Base-by-base conservation (phyloP, 2,113 vertebrate genomes). In the Pedetes capensis region DNA sequence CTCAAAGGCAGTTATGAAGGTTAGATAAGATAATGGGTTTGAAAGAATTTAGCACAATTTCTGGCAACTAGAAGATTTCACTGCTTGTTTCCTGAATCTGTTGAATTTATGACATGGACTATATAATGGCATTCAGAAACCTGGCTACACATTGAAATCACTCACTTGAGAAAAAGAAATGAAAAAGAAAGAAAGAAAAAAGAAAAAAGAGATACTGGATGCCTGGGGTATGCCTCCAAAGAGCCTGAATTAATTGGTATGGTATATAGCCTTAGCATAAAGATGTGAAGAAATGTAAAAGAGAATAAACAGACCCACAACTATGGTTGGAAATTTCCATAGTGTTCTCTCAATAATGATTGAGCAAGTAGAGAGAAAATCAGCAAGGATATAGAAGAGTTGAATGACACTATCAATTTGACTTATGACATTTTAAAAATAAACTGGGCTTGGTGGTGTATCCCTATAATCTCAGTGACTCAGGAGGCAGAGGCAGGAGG, bases 371-470 rank as follows among this genome's bases (percentile, higher is more conserved):
- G 69, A n/a, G 3, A 89, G 80, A 59, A 85, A 55, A 91, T 61
- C 44, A 69, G 55, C 55, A 76, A 84, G 75, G 84, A 32, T 39
- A 39, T 20, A 68, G 59, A 61, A 79, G 47, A 81, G 59, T 37
- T 79, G 29, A 87, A 14, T 7, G 42, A 82, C 29, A n/a, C 6
- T 55, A 37, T 29, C 6, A 57, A 59, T 85, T n/a, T n/a, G 57
- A 78, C 63, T 82, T 91, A 75, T 47, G 39, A 72, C 37, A 83
- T 91, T 91, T 93, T 72, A 53, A 79, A 74, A 83, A 93, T n/a
- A n/a, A n/a, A n/a, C n/a, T n/a, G n/a, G n/a, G n/a, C n/a, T n/a
- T n/a, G n/a, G n/a, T n/a, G n/a, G n/a, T n/a, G n/a, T n/a, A n/a
- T n/a, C n/a, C n/a, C n/a, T n/a, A n/a, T n/a, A n/a, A n/a, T n/a